Conservation (phyloP, 2,113 vertebrate genomes). For the Mastomys natalensis region DNA sequence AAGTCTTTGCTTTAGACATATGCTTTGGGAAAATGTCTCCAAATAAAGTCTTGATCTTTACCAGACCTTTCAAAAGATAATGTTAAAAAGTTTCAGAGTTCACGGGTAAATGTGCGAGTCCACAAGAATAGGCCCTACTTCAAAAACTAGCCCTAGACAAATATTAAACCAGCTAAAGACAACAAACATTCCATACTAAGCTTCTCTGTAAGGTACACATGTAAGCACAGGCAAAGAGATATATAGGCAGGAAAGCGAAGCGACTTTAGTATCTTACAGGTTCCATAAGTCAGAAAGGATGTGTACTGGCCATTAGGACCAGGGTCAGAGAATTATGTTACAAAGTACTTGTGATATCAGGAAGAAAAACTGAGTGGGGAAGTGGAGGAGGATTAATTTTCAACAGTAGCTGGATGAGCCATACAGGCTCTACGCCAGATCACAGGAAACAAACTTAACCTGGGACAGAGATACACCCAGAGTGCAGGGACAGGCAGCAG, state of each 20-base stretch:
- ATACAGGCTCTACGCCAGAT: neutral
- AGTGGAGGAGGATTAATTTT: slow-evolving; percentile 29
- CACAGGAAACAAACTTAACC: neutral
- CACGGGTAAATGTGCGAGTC: neutral
- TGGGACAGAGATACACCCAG: neutral
- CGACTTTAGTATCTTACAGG: slow-evolving; percentile 33
- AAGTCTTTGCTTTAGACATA: slow-evolving; percentile 41
- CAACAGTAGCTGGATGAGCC: neutral
- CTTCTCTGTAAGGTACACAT: neutral
- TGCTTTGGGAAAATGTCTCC: neutral
- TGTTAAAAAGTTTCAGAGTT: neutral
- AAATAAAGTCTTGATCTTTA: neutral
- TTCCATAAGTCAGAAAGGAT: slow-evolving; percentile 39
- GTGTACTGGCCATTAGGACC: neutral
- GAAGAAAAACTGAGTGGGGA: neutral
- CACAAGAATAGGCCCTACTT: neutral
- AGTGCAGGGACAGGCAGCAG: fast-evolving
- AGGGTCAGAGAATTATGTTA: neutral
- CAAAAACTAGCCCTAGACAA: slow-evolving; percentile 55
- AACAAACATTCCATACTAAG: neutral
- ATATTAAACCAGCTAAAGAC: slow-evolving; percentile 14
- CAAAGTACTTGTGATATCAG: neutral
- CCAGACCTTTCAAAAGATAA: slow-evolving; percentile 10
- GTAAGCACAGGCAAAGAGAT: slow-evolving; percentile 43
- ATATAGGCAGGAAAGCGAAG: neutral